These are phyloP conservation scores for Achroia grisella DNA, from an alignment of 1,140 invertebrate genomes.

Conservation along the genomic window DNA sequence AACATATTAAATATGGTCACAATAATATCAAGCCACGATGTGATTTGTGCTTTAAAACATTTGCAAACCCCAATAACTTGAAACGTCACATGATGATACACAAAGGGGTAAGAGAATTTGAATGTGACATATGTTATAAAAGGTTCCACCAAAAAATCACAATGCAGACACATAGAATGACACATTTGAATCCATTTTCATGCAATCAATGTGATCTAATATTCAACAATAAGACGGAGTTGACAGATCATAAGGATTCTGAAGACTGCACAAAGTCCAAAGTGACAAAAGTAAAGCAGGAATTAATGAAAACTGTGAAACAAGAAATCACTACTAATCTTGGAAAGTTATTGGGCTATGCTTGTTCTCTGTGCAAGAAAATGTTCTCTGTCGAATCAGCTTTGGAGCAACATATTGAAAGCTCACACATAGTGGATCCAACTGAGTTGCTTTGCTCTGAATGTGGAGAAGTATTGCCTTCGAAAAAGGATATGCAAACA, in stretches of 20 bases:
- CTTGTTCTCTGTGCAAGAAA: slow-evolving; percentile 71
- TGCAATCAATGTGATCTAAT: slow-evolving; percentile 52
- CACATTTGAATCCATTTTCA: slow-evolving; percentile 49
- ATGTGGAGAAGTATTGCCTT: slow-evolving; percentile 40
- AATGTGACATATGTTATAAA: slow-evolving; percentile 65
- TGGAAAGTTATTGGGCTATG: slow-evolving; percentile 58
- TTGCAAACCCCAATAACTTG: slow-evolving; percentile 75
- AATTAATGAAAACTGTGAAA: slow-evolving; percentile 54
- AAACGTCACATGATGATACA: slow-evolving; percentile 77
- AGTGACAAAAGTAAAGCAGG: slow-evolving; percentile 44
- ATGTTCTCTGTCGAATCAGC: slow-evolving; percentile 63
- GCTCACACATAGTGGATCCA: slow-evolving; percentile 45
- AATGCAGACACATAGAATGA: slow-evolving; percentile 66
- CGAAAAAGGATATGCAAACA: slow-evolving; percentile 38
- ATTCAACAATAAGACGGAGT: slow-evolving; percentile 40
- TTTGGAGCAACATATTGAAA: slow-evolving; percentile 64
- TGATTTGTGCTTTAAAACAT: slow-evolving; percentile 73
- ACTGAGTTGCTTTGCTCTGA: slow-evolving; percentile 38
- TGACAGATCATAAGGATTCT: slow-evolving; percentile 42
- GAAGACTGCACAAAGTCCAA: slow-evolving; percentile 46
- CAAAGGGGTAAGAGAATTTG: slow-evolving; percentile 72
- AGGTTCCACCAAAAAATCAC: slow-evolving; percentile 68
- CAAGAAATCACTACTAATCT: slow-evolving; percentile 47
- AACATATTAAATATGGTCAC: slow-evolving; percentile 72
- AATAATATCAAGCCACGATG: slow-evolving; percentile 69